Conservation (phyloP, 92 coral and sea anemone genomes). For the Epizoanthus stellaris region DNA sequence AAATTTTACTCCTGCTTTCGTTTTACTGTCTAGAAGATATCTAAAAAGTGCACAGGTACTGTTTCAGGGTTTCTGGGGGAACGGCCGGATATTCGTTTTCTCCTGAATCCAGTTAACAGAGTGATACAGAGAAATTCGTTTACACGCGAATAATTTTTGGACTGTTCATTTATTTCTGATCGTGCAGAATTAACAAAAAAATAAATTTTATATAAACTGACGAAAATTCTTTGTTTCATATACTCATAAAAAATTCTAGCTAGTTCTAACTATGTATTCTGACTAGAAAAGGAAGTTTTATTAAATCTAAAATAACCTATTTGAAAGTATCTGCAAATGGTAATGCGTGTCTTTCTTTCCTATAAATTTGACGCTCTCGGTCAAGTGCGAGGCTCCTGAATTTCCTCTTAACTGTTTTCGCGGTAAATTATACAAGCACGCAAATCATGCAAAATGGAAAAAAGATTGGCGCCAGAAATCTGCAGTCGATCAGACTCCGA, state of each 20-base stretch:
- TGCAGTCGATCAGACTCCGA: conserved; percentile 31
- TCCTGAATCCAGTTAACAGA: not conserved
- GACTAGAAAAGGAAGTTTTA: not conserved
- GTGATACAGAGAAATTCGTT: too few relatives aligned
- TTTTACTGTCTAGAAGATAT: not conserved
- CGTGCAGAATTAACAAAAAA: not conserved
- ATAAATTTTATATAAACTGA: not conserved
- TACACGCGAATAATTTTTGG: too few relatives aligned
- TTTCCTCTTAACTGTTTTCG: not conserved
- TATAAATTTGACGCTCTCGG: not conserved
- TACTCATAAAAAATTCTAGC: not conserved
- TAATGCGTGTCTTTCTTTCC: not conserved
- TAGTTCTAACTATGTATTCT: conserved; percentile 5
- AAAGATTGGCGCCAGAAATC: conserved; percentile 26
- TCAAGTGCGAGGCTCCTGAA: not conserved
- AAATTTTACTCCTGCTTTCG: not conserved
- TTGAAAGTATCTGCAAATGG: not conserved
- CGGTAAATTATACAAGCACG: not conserved
- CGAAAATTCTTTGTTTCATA: not conserved
- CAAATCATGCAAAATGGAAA: conserved; percentile 7
- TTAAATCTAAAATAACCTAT: not conserved
- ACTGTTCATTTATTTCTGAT: too few relatives aligned
- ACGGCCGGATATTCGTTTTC: not conserved
- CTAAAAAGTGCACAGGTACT: not conserved
- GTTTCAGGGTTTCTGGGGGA: not conserved